A percentile compares a stretch with the other conserved stretches of the same genome.
Evolutionary conservation across 1,140 invertebrate genomes (phyloP).

Genomic region (Drosophila ercepeae): DNA sequence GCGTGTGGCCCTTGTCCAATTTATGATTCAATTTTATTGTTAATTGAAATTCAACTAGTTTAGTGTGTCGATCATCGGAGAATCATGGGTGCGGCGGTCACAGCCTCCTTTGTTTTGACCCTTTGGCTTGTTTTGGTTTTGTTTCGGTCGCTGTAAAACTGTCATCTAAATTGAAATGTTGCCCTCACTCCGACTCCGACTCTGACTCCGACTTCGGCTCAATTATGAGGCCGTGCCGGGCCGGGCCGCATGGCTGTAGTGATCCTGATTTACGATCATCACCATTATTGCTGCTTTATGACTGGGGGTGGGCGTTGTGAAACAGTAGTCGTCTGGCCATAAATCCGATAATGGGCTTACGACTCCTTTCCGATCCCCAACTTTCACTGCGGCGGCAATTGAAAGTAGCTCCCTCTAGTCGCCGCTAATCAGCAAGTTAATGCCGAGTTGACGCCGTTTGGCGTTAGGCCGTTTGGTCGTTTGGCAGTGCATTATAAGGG

Average conservation of each 20-base stretch:
- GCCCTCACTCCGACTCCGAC: constrained; percentile 4
- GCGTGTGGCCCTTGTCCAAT: constrained; percentile 68
- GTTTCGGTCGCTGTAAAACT: constrained; percentile 63
- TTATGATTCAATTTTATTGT: constrained; percentile 83
- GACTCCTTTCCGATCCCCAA: constrained; percentile 29
- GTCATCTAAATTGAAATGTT: constrained; percentile 66
- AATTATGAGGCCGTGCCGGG: neutral
- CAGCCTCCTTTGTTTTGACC: constrained; percentile 43
- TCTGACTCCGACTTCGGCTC: neutral
- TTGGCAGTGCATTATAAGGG: constrained; percentile 59
- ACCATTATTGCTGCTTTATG: constrained; percentile 26
- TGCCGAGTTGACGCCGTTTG: constrained; percentile 41
- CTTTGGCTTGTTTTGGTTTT: constrained; percentile 29
- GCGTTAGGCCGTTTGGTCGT: too few species aligned
- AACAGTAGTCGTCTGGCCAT: constrained; percentile 47
- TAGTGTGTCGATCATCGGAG: constrained; percentile 54
- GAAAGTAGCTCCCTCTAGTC: constrained; percentile 34
- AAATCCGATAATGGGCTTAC: constrained; percentile 61
- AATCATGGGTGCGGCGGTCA: constrained; percentile 55
- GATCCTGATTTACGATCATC: constrained; percentile 72
- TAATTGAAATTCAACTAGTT: constrained; percentile 83
- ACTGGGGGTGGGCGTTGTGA: constrained; percentile 23
- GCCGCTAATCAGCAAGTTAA: constrained; percentile 37
- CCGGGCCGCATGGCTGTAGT: neutral
- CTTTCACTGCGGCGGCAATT: constrained; percentile 55